Percentiles rank a stretch among this genome's conserved stretches.
Evolutionary conservation across 2,888 invertebrate genomes (phyloP).

Genomic region (Drosophila anomelani): DNA sequence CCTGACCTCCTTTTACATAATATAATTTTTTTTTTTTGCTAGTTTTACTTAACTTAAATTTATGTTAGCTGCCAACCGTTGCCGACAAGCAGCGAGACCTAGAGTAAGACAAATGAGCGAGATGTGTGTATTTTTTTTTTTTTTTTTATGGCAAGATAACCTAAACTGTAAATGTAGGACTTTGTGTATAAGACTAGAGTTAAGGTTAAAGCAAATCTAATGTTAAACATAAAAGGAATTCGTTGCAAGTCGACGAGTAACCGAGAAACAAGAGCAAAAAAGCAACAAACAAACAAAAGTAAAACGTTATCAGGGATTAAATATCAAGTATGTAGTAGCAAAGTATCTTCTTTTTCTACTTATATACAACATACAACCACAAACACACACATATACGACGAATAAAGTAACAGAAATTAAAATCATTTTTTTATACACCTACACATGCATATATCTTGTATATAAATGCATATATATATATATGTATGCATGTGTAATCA

Average conservation of each 20-base stretch:
- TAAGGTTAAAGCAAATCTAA: slow-evolving; percentile 39
- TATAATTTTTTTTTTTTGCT: slow-evolving; percentile 19
- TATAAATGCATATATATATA: too few species aligned
- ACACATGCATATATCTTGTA: too few species aligned
- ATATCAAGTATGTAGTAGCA: slow-evolving; percentile 72
- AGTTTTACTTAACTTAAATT: slow-evolving; percentile 18
- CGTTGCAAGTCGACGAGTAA: slow-evolving; percentile 26
- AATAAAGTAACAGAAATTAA: slow-evolving; percentile 58
- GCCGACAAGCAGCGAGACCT: slow-evolving; percentile 16
- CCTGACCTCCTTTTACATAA: background rate
- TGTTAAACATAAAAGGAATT: slow-evolving; percentile 41
- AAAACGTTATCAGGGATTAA: slow-evolving; percentile 78
- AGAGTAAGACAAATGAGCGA: slow-evolving; percentile 9
- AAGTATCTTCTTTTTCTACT: slow-evolving; percentile 60
- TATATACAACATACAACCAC: slow-evolving; percentile 21
- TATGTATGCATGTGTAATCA: slow-evolving; percentile 10
- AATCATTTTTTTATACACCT: slow-evolving; percentile 51
- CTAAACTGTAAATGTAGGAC: slow-evolving; percentile 38
- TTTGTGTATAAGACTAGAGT: slow-evolving; percentile 21
- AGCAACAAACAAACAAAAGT: slow-evolving; percentile 57
- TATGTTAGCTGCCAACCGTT: slow-evolving; percentile 31
- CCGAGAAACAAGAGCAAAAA: slow-evolving; percentile 18
- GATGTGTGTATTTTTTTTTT: slow-evolving; percentile 31
- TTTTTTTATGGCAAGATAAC: slow-evolving; percentile 28
- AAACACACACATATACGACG: slow-evolving; percentile 53